phyloP scores from a whole-genome alignment of 2,113 vertebrate genomes.

The Oncorhynchus nerka region DNA sequence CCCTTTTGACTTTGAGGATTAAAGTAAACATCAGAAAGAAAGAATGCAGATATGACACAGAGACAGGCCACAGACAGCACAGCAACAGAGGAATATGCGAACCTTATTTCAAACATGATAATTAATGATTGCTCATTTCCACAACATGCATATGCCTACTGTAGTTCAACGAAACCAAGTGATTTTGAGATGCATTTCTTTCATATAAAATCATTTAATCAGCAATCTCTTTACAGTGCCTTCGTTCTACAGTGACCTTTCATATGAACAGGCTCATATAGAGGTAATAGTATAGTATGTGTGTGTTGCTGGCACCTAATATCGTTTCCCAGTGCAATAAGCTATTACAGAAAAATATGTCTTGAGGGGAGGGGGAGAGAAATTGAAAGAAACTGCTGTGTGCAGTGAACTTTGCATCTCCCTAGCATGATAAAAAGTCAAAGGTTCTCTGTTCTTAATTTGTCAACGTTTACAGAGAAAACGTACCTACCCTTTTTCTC shows the following conservation, averaged over 20 bases:
- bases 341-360: conserved; percentile 60
- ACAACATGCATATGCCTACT: background rate
- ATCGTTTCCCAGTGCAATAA: conserved; percentile 16
- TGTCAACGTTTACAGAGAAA: conserved; percentile 70
- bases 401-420: conserved; percentile 68
- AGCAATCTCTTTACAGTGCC: background rate
- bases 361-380: conserved; percentile 43
- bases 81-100: background rate
- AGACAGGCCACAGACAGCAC: background rate
- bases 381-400: conserved; percentile 60
- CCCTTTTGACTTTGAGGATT: background rate
- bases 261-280: background rate
- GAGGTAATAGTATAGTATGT: background rate
- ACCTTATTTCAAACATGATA: background rate
- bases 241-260: background rate
- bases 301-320: background rate
- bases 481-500: conserved; percentile 65
- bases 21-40: background rate
- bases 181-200: background rate
- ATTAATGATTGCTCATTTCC: background rate
- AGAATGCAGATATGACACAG: background rate
- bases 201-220: background rate
- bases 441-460: conserved; percentile 73
- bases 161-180: background rate
- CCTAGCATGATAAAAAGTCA: conserved; percentile 70